These are phyloP conservation scores for Drosophila fulvimacula DNA, from an alignment of 2,888 invertebrate species.

Conservation along the genomic window DNA sequence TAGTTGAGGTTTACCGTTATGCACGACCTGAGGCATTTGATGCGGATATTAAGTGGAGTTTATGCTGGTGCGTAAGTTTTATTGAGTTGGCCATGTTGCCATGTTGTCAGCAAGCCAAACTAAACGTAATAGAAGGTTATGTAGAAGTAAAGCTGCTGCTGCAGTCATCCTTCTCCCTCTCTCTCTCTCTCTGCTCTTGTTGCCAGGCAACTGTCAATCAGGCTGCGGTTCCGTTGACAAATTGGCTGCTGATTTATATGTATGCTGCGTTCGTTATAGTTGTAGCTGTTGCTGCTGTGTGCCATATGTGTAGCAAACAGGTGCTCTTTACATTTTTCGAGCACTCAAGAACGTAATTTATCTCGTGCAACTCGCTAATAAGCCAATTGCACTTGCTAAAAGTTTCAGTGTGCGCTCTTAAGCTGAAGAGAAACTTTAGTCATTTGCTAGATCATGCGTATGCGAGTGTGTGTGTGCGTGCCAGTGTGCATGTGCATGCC, in stretches of 20 bases:
- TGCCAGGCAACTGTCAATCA: conserved; percentile 25
- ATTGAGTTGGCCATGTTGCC: conserved; percentile 48
- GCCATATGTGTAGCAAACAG: conserved; percentile 8
- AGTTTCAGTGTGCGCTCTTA: background rate
- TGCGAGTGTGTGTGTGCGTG: background rate
- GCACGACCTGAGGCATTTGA: conserved; percentile 55
- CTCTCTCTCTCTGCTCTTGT: background rate
- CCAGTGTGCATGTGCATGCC: background rate
- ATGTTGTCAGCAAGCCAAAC: conserved; percentile 22
- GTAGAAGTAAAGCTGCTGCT: background rate
- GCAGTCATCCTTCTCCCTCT: background rate
- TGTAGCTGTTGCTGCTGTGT: background rate
- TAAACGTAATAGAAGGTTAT: conserved; percentile 22
- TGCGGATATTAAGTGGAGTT: conserved; percentile 66
- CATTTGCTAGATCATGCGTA: background rate
- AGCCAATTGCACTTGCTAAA: conserved; percentile 15
- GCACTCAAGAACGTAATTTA: background rate
- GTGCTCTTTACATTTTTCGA: background rate
- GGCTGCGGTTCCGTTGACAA: conserved; percentile 11
- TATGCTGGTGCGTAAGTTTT: conserved; percentile 58
- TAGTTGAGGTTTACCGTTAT: conserved; percentile 55
- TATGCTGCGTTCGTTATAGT: conserved; percentile 5
- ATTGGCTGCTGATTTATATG: conserved; percentile 24
- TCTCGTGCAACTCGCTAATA: background rate
- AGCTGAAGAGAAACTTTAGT: conserved; percentile 1